Base-by-base conservation (phyloP, 2,113 vertebrate species). In the Thalassoma bifasciatum region DNA sequence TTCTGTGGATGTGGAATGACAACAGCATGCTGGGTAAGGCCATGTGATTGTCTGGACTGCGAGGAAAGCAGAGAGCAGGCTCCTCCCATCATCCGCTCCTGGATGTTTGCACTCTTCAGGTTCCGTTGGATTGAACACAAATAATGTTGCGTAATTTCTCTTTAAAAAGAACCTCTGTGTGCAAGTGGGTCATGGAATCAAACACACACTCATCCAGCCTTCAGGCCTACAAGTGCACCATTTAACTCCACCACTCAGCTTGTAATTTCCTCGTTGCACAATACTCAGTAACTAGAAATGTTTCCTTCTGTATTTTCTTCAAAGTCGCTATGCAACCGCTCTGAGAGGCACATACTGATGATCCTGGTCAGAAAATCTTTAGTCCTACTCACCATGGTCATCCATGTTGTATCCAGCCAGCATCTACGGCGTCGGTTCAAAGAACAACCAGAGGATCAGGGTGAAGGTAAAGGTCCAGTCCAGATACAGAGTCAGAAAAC, bases 311-410 rank as follows among this genome's bases (percentile, higher is more conserved):
- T 23, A 16, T 24, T 6, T 23, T 49, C 30, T 14, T 44, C 12
- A 44, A 14, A 44, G 38, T n/a, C 36, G 5, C 36, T 37, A 5
- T 6, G 36, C 5, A 36, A 34, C 50, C 8, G n/a, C 34, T 54
- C 24, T 49, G 46, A 69, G 16, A 77, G 17, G 50, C 50, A 67
- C 22, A 40, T 46, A 12, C 37, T 23, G n/a, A 57, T 62, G 17
- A 69, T 30, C 10, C 50, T 52, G 52, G 10, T 16, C 23, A 24
- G 1, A 49, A 44, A 30, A 1, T 22, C 46, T 47, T 26, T 49
- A 42, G 61, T 58, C 3, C 2, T 22, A 77, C 89, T 88, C 63
- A 91, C 89, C 86, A 16, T 76, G 81, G 61, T 76, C 63, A 9
- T 84, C 82, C 84, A 89, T 89, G 68, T 14, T 26, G 75, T 24